These are phyloP conservation scores for Girardinichthys multiradiatus DNA, from an alignment of 2,113 vertebrate genomes.

Conservation along the genomic window DNA sequence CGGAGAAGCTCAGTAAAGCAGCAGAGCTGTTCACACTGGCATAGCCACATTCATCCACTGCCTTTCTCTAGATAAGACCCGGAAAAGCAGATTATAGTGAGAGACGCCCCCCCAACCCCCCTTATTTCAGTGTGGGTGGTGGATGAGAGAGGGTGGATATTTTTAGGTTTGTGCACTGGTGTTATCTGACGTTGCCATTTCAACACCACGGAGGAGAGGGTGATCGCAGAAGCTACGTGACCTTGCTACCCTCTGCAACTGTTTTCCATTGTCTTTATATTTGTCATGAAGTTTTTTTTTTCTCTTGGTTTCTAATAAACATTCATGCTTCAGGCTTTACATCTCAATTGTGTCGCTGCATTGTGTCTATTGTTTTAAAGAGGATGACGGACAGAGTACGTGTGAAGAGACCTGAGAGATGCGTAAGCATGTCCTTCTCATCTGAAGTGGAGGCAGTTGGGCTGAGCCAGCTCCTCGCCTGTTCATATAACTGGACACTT, in stretches of 20 bases:
- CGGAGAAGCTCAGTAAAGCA: slow-evolving; percentile 17
- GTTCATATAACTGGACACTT: slow-evolving; percentile 64
- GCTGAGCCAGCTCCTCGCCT: slow-evolving; percentile 41
- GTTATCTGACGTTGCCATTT: slow-evolving; percentile 85
- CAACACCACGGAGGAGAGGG: slow-evolving; percentile 77
- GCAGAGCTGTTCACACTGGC: slow-evolving; percentile 65
- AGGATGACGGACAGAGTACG: slow-evolving; percentile 18
- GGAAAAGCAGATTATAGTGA: slow-evolving; percentile 82
- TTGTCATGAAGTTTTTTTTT: neutral
- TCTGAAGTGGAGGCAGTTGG: slow-evolving; percentile 75
- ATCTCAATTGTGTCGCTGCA: slow-evolving; percentile 3
- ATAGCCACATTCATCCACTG: slow-evolving; percentile 77
- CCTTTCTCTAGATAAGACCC: slow-evolving; percentile 85
- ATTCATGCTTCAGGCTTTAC: neutral
- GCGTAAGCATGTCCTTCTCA: slow-evolving; percentile 71
- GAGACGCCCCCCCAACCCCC: slow-evolving; percentile 58
- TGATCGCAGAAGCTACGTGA: slow-evolving; percentile 75
- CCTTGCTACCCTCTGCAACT: slow-evolving; percentile 72
- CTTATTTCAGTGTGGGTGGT: slow-evolving; percentile 65
- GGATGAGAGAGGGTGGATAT: slow-evolving; percentile 70
- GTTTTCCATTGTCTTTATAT: slow-evolving; percentile 40
- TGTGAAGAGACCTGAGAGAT: slow-evolving; percentile 72
- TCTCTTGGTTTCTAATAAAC: slow-evolving; percentile 43
- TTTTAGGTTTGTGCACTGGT: slow-evolving; percentile 77
- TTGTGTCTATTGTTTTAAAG: slow-evolving; percentile 25